Evolutionary conservation across 2,888 invertebrate genomes (phyloP), one percentile per base, ranked within the genome.

Genomic region (Pterostichus madidus): DNA sequence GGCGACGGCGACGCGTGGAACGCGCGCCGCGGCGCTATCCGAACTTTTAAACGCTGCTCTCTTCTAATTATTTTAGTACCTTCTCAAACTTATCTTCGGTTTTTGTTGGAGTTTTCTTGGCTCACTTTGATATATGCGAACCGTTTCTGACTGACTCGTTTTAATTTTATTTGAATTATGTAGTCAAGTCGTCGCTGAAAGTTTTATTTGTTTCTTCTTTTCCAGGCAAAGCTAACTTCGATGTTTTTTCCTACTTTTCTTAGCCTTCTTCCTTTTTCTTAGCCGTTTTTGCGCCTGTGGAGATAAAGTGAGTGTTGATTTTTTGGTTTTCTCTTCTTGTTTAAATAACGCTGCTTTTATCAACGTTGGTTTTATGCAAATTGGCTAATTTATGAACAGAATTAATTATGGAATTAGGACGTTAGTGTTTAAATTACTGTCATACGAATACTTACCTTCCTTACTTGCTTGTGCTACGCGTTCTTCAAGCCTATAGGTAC

Each of bases 141-240:
- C 13, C 73, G 56, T 73, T 56, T 80, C 80, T 71, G 80, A 80
- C 68, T 80, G 80, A 80, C 73, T 80, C 71, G 71, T 80, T 80
- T 80, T 71, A 71, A 80, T 80, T 73, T 80, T 80, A 73, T 80
- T 80, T 80, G 73, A 80, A 80, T 80, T 80, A 80, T 80, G 73
- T 80, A 80, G 80, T 80, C 80, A 80, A 73, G 52, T 73, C 80
- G 73, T 80, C 73, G 80, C 71, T 53, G 56, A 32, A 73, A 80
- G 49, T 80, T 80, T 80, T 80, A 80, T 80, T 80, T 80, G 80
- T 80, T 53, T 80, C 80, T 71, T 56, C 73, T 53, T 53, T 64
- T 73, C 15, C 64, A 31, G 49, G 32, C 75, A 75, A 75, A 75
- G 75, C 75, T 75, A 75, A 75, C 73, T 75, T 39, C 35, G 11